These are phyloP conservation scores for Xenopus borealis DNA, from an alignment of 2,113 vertebrate species.

Conservation along the genomic window DNA sequence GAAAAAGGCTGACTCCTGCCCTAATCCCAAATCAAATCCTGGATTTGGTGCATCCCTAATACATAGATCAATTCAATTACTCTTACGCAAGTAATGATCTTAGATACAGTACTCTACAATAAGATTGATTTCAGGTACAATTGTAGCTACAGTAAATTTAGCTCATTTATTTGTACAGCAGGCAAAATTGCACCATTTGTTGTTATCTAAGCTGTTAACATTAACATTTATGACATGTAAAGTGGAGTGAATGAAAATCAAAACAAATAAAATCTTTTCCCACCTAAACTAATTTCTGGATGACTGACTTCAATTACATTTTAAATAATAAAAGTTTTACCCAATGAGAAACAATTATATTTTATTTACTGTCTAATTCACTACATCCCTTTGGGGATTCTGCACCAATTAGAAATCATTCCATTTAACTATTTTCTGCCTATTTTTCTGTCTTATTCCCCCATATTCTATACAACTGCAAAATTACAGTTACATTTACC, in stretches of 20 bases:
- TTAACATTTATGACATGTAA: slow-evolving; percentile 6
- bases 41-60: too few species aligned
- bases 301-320: slow-evolving; percentile 34
- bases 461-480: neutral
- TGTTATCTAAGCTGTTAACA: neutral
- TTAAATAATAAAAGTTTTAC: slow-evolving; percentile 25
- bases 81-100: too few species aligned
- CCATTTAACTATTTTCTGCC: slow-evolving; percentile 6
- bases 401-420: slow-evolving; percentile 1
- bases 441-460: neutral
- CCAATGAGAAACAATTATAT: slow-evolving; percentile 20
- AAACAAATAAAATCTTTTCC: slow-evolving; percentile 7
- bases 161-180: neutral
- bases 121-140: slow-evolving; percentile 15
- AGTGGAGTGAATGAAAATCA: slow-evolving; percentile 9
- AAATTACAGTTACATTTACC: neutral
- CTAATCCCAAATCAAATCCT: too few species aligned
- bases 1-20: too few species aligned
- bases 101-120: neutral
- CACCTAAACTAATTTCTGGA: slow-evolving; percentile 27
- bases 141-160: slow-evolving; percentile 19
- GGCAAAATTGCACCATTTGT: neutral
- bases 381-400: slow-evolving; percentile 25
- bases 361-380: slow-evolving; percentile 35
- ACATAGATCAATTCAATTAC: too few species aligned